These are phyloP conservation scores for Spheniscus humboldti DNA, from an alignment of 2,797 vertebrate species.

Conservation along the genomic window DNA sequence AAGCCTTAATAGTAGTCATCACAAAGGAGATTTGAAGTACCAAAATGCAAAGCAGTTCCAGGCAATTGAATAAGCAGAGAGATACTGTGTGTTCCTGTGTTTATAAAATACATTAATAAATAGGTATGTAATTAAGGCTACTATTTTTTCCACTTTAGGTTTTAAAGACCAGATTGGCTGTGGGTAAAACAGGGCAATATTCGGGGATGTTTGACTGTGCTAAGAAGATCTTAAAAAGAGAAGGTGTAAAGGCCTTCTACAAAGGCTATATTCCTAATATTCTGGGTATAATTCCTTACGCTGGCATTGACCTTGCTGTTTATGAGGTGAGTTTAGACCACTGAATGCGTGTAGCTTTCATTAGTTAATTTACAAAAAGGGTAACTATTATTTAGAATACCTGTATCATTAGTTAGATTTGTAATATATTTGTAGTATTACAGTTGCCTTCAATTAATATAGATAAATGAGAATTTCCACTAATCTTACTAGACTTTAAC, in stretches of 20 bases:
- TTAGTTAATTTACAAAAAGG: background rate
- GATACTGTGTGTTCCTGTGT: background rate
- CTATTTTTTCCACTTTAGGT: conserved; percentile 73
- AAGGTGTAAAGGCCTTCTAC: conserved; percentile 89
- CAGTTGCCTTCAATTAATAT: background rate
- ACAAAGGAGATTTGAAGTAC: background rate
- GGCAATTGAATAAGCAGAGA: background rate
- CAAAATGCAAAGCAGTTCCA: background rate
- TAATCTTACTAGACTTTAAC: background rate
- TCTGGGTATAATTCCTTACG: conserved; percentile 93
- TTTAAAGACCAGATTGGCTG: conserved; percentile 92
- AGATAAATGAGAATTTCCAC: background rate
- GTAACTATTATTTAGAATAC: background rate
- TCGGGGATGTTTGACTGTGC: conserved; percentile 88
- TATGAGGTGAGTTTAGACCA: conserved; percentile 83
- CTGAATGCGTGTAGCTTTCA: background rate
- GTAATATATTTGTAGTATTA: background rate
- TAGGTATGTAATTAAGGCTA: background rate
- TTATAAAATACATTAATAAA: background rate
- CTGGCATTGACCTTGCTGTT: conserved; percentile 91
- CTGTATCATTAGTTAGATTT: background rate
- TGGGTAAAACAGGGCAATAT: conserved; percentile 93
- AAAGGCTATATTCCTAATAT: conserved; percentile 93
- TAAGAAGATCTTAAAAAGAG: conserved; percentile 86
- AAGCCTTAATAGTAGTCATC: too few relatives aligned